A percentile compares a stretch with the other conserved stretches of the same genome.
These are phyloP conservation scores for Smittia aterrima DNA, from an alignment of 2,888 invertebrate genomes.

Conservation along the genomic window DNA sequence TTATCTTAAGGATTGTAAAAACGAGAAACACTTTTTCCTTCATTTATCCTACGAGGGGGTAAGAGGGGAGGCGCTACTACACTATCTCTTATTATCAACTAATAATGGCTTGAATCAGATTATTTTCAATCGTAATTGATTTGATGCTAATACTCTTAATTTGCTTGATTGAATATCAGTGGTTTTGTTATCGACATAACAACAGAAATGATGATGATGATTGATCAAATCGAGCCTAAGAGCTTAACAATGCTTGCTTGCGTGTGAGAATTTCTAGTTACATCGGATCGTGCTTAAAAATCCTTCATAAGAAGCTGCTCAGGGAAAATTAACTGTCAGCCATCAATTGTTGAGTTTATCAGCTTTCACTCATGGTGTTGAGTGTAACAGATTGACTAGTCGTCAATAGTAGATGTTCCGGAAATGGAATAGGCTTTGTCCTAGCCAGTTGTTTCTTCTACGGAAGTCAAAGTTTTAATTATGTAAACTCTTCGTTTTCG, in stretches of 20 bases:
- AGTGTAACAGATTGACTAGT: slow-evolving; percentile 57
- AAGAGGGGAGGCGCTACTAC: background rate
- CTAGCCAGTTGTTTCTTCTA: slow-evolving; percentile 79
- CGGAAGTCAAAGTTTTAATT: slow-evolving; percentile 48
- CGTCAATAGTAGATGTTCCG: slow-evolving; percentile 70
- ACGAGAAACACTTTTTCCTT: slow-evolving; percentile 2
- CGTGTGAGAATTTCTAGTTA: slow-evolving; percentile 17
- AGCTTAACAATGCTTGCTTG: background rate
- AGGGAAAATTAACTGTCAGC: background rate
- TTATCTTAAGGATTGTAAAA: background rate
- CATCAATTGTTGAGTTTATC: slow-evolving; percentile 50
- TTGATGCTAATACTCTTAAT: slow-evolving; percentile 13
- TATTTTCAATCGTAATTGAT: slow-evolving; percentile 13
- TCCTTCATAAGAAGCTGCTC: slow-evolving; percentile 4
- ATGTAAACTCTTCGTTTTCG: too few relatives aligned
- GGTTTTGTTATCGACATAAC: background rate
- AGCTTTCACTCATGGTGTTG: slow-evolving; percentile 57
- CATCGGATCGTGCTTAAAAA: background rate
- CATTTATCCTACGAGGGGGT: slow-evolving; percentile 1
- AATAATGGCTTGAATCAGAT: slow-evolving; percentile 10
- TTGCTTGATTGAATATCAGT: slow-evolving; percentile 10
- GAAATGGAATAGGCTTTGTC: slow-evolving; percentile 72
- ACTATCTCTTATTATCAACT: background rate
- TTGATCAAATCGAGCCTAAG: background rate
- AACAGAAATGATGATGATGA: background rate